Evolutionary conservation across 2,888 invertebrate genomes (phyloP), one percentile per base, ranked within the genome.

Genomic region (Diaperis boleti): DNA sequence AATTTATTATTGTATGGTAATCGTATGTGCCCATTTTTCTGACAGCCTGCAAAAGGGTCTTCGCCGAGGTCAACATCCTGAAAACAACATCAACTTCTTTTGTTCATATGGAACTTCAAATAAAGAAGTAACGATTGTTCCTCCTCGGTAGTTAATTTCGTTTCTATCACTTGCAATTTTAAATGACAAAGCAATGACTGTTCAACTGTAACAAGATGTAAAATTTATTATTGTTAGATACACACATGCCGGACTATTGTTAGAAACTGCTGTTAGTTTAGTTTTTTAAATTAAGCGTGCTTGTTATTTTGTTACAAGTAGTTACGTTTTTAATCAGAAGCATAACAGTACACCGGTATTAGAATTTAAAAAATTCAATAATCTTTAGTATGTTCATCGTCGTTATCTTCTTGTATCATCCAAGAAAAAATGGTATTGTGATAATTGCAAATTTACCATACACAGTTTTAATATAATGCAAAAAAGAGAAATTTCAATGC

Each of bases 121-220:
- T n/a, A 45, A 31, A 31, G 17, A 37, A 5, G 37, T 3, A 37
- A 13, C 50, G 20, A 50, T 50, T 50, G 50, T 37, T 50, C 50
- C 6, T 8, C 33, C 18, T n/a, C 17, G 3, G 33, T 17, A 49
- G 31, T 49, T 33, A 31, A 50, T 50, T 50, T 50, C 33, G 50
- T 50, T 54, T 54, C 17, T 22, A 54, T 41, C 39, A 41, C 45
- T 55, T 39, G 45, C 57, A 47, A 35, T 57, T 57, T 42, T 22
- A 13, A 26, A 33, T 42, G 44, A 57, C 33, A 44, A 57, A 33
- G 47, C 17, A 35, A 47, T 18, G 20, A 35, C 22, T 57, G 57
- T 57, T 57, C 47, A 57, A 26, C 44, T 57, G 57, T 47, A 57
- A 45, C 37, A 59, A 59, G 39, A 49, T 49, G 39, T 49, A 49